A percentile compares a stretch with the other conserved stretches of the same genome.
phyloP scores from a whole-genome alignment of 1,140 invertebrate species.

The Diorhabda elongata region DNA sequence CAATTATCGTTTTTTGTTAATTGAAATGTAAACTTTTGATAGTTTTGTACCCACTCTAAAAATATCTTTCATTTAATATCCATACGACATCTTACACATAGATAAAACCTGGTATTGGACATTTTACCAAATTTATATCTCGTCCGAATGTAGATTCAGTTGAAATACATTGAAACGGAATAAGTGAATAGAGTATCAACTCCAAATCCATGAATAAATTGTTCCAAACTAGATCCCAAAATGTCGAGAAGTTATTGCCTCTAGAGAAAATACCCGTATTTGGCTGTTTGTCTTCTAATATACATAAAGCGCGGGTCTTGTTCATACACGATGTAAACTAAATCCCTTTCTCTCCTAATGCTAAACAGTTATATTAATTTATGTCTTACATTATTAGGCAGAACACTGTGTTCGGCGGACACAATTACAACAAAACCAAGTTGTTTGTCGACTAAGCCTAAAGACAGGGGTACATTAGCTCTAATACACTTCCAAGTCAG shows the following conservation, averaged over 20 bases:
- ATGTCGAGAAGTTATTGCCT: slow-evolving; percentile 9
- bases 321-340: slow-evolving; percentile 37
- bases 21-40: too few species aligned
- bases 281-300: slow-evolving; percentile 7
- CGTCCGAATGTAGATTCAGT: neutral
- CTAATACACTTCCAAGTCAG: slow-evolving; percentile 37
- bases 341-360: slow-evolving; percentile 33
- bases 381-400: slow-evolving; percentile 44
- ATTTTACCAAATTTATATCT: too few species aligned
- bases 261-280: slow-evolving; percentile 7
- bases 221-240: slow-evolving; percentile 2
- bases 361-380: slow-evolving; percentile 46
- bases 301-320: slow-evolving; percentile 17
- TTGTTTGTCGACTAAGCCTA: slow-evolving; percentile 42
- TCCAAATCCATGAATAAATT: neutral
- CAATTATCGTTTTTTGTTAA: too few species aligned
- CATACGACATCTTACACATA: too few species aligned
- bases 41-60: too few species aligned
- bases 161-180: neutral
- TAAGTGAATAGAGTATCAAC: neutral
- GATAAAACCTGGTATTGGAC: too few species aligned
- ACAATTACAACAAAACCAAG: slow-evolving; percentile 44
- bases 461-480: slow-evolving; percentile 38
- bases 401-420: slow-evolving; percentile 38
- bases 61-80: too few species aligned